Evolutionary conservation across 2,113 vertebrate species (phyloP).

Genomic region (Poecile atricapillus): DNA sequence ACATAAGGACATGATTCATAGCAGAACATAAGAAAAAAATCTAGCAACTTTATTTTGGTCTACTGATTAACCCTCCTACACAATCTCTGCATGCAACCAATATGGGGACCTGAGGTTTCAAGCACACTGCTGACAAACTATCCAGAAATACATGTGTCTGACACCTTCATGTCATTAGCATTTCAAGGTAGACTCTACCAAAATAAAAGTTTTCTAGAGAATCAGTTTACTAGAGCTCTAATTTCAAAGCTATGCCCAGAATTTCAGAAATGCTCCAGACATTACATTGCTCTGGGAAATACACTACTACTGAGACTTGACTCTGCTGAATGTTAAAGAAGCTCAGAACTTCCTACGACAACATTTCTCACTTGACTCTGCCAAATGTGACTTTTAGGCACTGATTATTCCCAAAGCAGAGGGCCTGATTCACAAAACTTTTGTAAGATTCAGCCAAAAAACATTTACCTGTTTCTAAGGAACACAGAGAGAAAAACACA

Average conservation of each 20-base stretch:
- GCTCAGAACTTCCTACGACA: background rate
- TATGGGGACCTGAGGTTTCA: background rate
- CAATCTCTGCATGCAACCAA: background rate
- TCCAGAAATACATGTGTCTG: background rate
- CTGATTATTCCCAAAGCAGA: background rate
- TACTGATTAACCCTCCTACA: background rate
- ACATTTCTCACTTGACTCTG: background rate
- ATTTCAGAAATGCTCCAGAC: background rate
- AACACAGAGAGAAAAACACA: background rate
- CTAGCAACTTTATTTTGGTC: background rate
- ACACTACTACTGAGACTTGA: background rate
- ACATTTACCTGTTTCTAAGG: conserved; percentile 38
- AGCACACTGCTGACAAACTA: background rate
- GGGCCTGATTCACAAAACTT: background rate
- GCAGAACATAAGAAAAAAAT: background rate
- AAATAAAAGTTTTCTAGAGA: background rate
- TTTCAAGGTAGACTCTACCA: background rate
- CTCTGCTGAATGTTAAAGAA: background rate
- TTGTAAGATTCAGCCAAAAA: background rate
- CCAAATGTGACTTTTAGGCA: background rate
- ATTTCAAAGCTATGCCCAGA: background rate
- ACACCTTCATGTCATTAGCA: background rate
- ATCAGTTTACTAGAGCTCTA: background rate
- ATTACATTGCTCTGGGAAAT: background rate
- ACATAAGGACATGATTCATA: conserved; percentile 29